These are phyloP conservation scores for Stegana nigrithorax DNA, from an alignment of 2,888 invertebrate genomes.

Conservation along the genomic window DNA sequence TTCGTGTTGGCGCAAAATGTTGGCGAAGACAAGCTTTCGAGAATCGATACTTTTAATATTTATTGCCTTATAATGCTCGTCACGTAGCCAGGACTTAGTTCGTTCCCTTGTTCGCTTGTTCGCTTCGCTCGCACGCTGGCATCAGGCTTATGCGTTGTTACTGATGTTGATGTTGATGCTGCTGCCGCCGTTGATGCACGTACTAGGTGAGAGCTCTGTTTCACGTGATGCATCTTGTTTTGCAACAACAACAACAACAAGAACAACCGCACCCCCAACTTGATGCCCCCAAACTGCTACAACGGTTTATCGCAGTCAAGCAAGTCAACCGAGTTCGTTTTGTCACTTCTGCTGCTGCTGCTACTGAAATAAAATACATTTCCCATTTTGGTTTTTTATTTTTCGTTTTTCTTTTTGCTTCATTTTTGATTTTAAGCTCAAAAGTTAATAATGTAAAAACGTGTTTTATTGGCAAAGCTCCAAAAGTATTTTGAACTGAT, in stretches of 20 bases:
- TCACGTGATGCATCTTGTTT: neutral
- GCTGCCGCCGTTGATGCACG: neutral
- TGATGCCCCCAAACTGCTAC: no score
- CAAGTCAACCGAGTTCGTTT: no score
- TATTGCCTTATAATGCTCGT: conserved; percentile 7
- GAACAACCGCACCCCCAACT: no score
- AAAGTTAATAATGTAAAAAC: conserved; percentile 10
- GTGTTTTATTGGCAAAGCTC: conserved; percentile 3
- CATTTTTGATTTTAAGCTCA: conserved; percentile 1
- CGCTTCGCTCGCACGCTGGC: neutral
- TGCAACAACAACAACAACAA: no score
- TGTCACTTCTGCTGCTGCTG: no score
- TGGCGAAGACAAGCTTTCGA: conserved; percentile 1
- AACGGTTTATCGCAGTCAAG: no score
- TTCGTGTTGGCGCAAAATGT: neutral
- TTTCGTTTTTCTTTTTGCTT: no score
- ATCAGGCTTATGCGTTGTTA: neutral
- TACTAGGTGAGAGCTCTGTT: neutral
- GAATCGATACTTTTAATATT: conserved; percentile 13
- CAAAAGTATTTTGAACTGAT: neutral
- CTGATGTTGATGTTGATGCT: no score
- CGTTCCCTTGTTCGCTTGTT: neutral
- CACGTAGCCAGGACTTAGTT: conserved; percentile 5
- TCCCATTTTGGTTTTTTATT: no score
- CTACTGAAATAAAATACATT: no score